A percentile compares a stretch with the other conserved stretches of the same genome.
These are phyloP conservation scores for Oligia latruncula DNA, from an alignment of 2,888 invertebrate genomes.

Conservation along the genomic window DNA sequence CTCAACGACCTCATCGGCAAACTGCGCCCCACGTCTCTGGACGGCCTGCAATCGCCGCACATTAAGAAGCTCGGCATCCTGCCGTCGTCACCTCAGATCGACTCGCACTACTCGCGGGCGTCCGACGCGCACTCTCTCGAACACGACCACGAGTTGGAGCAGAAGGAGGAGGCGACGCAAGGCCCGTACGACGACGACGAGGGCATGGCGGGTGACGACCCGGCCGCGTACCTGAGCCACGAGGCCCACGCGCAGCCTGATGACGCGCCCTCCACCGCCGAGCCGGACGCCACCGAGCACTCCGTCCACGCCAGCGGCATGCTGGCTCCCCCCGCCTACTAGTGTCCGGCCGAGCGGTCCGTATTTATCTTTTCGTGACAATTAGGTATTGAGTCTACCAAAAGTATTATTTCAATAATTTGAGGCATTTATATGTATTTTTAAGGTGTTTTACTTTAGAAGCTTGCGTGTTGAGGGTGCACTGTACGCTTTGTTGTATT, in stretches of 20 bases:
- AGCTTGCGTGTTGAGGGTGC: slow-evolving; percentile 80
- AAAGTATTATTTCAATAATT: slow-evolving; percentile 87
- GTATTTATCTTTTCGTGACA: slow-evolving; percentile 68
- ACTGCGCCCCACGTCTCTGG: slow-evolving; percentile 87
- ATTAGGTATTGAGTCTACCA: slow-evolving; percentile 86
- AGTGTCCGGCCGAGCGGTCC: slow-evolving; percentile 79
- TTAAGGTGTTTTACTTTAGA: slow-evolving; percentile 75
- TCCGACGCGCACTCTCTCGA: slow-evolving; percentile 86
- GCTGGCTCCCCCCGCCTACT: slow-evolving; percentile 89
- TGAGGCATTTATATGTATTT: slow-evolving; percentile 74
- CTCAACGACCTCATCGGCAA: slow-evolving; percentile 90
- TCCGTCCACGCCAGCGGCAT: slow-evolving; percentile 90
- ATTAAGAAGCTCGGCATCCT: slow-evolving; percentile 86
- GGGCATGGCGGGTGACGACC: slow-evolving; percentile 90
- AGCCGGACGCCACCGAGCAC: slow-evolving; percentile 90
- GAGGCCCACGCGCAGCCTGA: slow-evolving; percentile 85
- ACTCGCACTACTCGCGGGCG: slow-evolving; percentile 90
- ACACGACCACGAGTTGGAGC: slow-evolving; percentile 84
- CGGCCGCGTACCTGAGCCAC: slow-evolving; percentile 86
- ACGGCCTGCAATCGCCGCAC: slow-evolving; percentile 87
- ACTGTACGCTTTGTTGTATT: slow-evolving; percentile 73
- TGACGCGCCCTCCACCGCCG: slow-evolving; percentile 89
- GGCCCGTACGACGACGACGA: slow-evolving; percentile 91
- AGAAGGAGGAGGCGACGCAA: slow-evolving; percentile 89
- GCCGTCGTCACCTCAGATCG: slow-evolving; percentile 90